Evolutionary conservation across 2,888 invertebrate species (phyloP).

Genomic region (Pterostichus madidus): DNA sequence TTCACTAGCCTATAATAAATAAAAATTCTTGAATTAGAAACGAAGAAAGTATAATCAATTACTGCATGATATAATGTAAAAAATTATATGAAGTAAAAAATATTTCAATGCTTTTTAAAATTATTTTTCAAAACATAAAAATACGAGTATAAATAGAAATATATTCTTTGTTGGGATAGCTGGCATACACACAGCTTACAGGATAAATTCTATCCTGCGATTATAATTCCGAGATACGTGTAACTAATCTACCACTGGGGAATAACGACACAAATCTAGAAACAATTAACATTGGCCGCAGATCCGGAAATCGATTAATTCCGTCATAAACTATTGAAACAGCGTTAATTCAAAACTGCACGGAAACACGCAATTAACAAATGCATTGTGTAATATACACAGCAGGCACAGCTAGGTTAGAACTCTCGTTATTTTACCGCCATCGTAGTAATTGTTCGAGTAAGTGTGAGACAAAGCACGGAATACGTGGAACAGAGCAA

Average conservation of each 20-base stretch:
- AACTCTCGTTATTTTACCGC: neutral
- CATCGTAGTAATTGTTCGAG: neutral
- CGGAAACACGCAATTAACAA: conserved; percentile 61
- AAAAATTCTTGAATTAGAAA: too few species aligned
- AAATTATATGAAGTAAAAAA: too few species aligned
- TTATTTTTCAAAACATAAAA: too few species aligned
- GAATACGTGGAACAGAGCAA: conserved; percentile 1
- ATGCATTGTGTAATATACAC: conserved; percentile 46
- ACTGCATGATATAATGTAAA: too few species aligned
- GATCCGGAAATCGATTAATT: conserved; percentile 36
- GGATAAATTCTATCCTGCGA: neutral
- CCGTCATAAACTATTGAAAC: conserved; percentile 39
- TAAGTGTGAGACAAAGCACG: conserved; percentile 24
- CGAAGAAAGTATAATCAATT: too few species aligned
- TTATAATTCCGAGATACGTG: conserved; percentile 12
- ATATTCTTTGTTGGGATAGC: neutral
- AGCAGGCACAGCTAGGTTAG: neutral
- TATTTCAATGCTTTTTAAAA: too few species aligned
- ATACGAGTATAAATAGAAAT: neutral
- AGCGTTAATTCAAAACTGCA: conserved; percentile 54
- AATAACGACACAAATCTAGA: conserved; percentile 40
- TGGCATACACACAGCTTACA: too few species aligned
- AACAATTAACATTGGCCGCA: conserved; percentile 43
- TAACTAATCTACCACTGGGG: conserved; percentile 15
- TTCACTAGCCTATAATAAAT: too few species aligned